Percentiles rank a stretch among this genome's conserved stretches.
phyloP scores from a whole-genome alignment of 92 coral and sea anemone species.

The Paragorgia papillata region DNA sequence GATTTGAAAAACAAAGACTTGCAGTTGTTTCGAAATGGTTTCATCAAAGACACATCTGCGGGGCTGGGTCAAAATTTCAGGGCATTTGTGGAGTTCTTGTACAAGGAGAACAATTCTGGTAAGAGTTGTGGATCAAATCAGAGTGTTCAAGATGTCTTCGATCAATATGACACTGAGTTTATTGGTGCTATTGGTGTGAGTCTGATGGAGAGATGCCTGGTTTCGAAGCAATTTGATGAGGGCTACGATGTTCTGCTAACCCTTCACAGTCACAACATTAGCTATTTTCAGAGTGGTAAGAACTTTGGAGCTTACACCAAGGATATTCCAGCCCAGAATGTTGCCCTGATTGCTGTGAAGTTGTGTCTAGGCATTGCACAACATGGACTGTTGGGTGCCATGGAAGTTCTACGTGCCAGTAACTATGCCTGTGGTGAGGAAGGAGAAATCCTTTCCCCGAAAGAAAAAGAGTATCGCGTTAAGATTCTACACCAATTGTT shows the following conservation, averaged over 20 bases:
- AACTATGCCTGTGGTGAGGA: slow-evolving; percentile 5
- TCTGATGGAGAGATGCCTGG: slow-evolving; percentile 27
- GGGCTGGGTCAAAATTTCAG: slow-evolving; percentile 7
- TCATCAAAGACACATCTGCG: background rate
- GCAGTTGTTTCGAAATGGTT: slow-evolving; percentile 15
- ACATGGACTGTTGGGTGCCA: background rate
- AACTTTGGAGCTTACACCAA: slow-evolving; percentile 35
- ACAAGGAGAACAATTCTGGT: background rate
- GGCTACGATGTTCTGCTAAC: slow-evolving; percentile 25
- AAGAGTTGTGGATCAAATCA: background rate
- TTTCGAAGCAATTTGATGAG: slow-evolving; percentile 11
- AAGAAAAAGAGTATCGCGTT: slow-evolving; percentile 9
- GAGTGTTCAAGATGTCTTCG: background rate
- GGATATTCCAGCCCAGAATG: slow-evolving; percentile 11
- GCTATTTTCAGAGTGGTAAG: slow-evolving; percentile 31
- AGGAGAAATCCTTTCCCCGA: background rate
- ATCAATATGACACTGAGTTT: slow-evolving; percentile 10
- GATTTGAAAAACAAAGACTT: background rate
- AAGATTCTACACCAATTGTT: slow-evolving; percentile 11
- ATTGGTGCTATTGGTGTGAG: slow-evolving; percentile 22
- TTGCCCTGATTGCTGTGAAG: slow-evolving; percentile 40
- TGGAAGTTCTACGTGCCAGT: slow-evolving; percentile 19
- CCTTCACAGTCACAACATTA: slow-evolving; percentile 21
- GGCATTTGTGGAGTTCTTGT: slow-evolving; percentile 5
- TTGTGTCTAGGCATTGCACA: slow-evolving; percentile 8